A percentile compares a stretch with the other conserved stretches of the same genome.
phyloP scores from a whole-genome alignment of 1,140 invertebrate genomes.

The Nasonia vitripennis region DNA sequence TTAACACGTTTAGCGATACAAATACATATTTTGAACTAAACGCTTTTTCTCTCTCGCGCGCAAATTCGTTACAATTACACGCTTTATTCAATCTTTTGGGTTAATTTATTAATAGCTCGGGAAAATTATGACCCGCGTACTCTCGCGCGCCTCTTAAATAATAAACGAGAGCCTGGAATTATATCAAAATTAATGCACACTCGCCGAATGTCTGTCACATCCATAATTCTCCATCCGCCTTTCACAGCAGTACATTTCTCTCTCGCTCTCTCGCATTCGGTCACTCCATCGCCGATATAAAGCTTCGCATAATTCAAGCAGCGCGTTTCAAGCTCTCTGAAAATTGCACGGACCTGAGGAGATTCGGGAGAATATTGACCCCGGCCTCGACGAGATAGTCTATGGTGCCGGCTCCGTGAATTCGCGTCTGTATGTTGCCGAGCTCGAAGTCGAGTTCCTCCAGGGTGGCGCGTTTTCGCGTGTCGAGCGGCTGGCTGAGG shows the following conservation, averaged over 20 bases:
- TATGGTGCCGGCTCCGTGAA: conserved; percentile 85
- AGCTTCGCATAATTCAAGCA: neutral
- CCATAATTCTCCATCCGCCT: neutral
- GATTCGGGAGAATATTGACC: conserved; percentile 87
- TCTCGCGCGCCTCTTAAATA: neutral
- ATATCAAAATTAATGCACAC: neutral
- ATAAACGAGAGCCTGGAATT: neutral
- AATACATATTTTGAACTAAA: no score
- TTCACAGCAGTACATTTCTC: neutral
- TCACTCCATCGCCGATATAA: neutral
- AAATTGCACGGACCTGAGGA: conserved; percentile 76
- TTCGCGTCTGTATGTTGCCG: conserved; percentile 85
- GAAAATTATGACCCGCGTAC: no score
- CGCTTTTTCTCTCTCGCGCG: no score
- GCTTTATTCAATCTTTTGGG: no score
- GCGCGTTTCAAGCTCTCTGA: neutral
- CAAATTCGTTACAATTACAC: no score
- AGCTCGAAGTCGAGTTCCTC: conserved; percentile 85
- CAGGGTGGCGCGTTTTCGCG: conserved; percentile 81
- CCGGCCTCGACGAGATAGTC: conserved; percentile 87
- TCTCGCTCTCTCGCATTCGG: no score
- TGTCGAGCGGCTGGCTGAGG: conserved; percentile 85
- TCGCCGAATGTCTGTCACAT: neutral
- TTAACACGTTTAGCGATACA: no score
- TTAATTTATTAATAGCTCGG: no score